Conservation (phyloP, 1,140 invertebrate genomes). For the Heliconius melpomene region DNA sequence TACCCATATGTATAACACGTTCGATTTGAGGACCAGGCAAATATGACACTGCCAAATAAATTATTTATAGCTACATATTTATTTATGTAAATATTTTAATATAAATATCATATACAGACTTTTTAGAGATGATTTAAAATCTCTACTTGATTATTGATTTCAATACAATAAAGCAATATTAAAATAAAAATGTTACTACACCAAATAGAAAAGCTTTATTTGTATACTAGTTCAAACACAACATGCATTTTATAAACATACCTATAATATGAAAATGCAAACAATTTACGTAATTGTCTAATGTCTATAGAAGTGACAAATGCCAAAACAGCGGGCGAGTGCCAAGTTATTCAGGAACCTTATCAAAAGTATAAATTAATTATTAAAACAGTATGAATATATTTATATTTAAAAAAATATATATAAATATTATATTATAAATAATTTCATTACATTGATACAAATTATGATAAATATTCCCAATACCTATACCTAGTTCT, state of each 20-base stretch:
- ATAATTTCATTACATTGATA: too few species aligned
- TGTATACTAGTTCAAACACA: background rate
- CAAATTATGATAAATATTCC: too few species aligned
- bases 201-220: slow-evolving; percentile 12
- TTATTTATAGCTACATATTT: too few species aligned
- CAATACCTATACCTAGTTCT: too few species aligned
- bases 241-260: slow-evolving; percentile 20
- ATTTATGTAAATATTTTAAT: background rate
- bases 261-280: slow-evolving; percentile 27
- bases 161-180: background rate
- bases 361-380: background rate
- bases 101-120: background rate
- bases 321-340: background rate
- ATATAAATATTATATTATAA: too few species aligned
- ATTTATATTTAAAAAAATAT: too few species aligned
- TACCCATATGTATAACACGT: too few species aligned
- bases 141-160: background rate
- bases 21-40: too few species aligned
- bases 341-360: background rate
- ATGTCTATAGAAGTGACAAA: slow-evolving; percentile 37
- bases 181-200: background rate
- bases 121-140: too few species aligned
- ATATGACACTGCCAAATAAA: too few species aligned
- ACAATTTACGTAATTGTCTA: slow-evolving; percentile 56
- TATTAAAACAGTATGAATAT: background rate